A percentile compares a stretch with the other conserved stretches of the same genome.
These are phyloP conservation scores for Drosophila navojoa DNA, from an alignment of 1,140 invertebrate species.

Conservation along the genomic window DNA sequence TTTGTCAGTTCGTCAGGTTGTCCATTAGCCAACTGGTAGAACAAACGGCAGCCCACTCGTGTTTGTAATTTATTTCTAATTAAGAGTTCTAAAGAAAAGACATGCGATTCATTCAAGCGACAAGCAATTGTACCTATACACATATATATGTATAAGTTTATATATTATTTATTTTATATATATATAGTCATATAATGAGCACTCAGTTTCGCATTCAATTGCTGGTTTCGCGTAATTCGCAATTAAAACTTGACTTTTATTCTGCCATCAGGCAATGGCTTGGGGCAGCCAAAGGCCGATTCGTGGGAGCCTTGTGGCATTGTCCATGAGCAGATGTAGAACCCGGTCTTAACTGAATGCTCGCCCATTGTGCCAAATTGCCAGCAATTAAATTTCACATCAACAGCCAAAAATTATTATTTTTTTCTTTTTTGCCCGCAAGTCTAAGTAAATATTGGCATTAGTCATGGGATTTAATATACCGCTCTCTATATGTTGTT, in stretches of 20 bases:
- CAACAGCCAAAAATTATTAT: slow-evolving; percentile 39
- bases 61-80: slow-evolving; percentile 75
- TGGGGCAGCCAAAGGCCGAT: slow-evolving; percentile 26
- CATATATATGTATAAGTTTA: slow-evolving; percentile 11
- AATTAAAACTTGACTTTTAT: slow-evolving; percentile 45
- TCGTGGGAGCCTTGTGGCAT: slow-evolving; percentile 39
- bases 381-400: slow-evolving; percentile 62
- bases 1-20: slow-evolving; percentile 37
- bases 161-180: slow-evolving; percentile 24
- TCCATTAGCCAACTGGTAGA: slow-evolving; percentile 56
- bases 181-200: slow-evolving; percentile 16
- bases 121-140: neutral
- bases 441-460: slow-evolving; percentile 67
- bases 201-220: slow-evolving; percentile 19
- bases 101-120: slow-evolving; percentile 77
- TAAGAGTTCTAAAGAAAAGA: slow-evolving; percentile 80
- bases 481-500: slow-evolving; percentile 16
- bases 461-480: slow-evolving; percentile 54
- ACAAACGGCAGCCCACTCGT: slow-evolving; percentile 54
- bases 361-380: slow-evolving; percentile 59
- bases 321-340: slow-evolving; percentile 44
- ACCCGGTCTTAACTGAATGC: slow-evolving; percentile 35
- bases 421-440: neutral
- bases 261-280: slow-evolving; percentile 27
- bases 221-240: slow-evolving; percentile 17